Conservation (phyloP, 2,113 vertebrate genomes). For the Neopipo cinnamomea region DNA sequence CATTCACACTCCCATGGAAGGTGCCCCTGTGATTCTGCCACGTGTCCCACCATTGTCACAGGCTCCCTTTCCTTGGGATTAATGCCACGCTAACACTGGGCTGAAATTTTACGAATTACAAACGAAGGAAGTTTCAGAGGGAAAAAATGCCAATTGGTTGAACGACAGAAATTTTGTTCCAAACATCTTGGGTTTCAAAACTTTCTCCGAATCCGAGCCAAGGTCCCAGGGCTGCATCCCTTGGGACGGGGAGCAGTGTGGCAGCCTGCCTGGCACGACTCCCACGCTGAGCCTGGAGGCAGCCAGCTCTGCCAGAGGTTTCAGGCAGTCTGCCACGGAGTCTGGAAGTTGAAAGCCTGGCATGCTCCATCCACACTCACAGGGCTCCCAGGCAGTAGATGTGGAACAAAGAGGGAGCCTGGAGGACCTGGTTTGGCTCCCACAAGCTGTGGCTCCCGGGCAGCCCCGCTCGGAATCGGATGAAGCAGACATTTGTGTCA, state of each 20-base stretch:
- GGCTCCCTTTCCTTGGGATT: background rate
- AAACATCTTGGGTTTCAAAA: slow-evolving; percentile 43
- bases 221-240: slow-evolving; percentile 34
- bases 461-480: accelerated
- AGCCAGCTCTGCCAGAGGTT: slow-evolving; percentile 65
- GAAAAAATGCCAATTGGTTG: background rate
- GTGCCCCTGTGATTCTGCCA: background rate
- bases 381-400: background rate
- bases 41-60: background rate
- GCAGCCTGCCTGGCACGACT: slow-evolving; percentile 45
- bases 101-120: slow-evolving; percentile 11
- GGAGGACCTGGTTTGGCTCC: slow-evolving; percentile 29
- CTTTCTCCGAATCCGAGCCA: slow-evolving; percentile 44
- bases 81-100: background rate
- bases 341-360: background rate
- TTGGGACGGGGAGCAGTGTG: background rate
- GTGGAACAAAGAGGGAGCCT: background rate
- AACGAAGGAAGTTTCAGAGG: background rate
- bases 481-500: background rate
- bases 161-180: slow-evolving; percentile 3
- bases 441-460: background rate
- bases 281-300: background rate
- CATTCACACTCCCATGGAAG: background rate
- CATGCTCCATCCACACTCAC: background rate
- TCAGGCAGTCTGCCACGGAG: slow-evolving; percentile 52